phyloP scores from a whole-genome alignment of 2,888 invertebrate species.

The Hyposoter dolosus region DNA sequence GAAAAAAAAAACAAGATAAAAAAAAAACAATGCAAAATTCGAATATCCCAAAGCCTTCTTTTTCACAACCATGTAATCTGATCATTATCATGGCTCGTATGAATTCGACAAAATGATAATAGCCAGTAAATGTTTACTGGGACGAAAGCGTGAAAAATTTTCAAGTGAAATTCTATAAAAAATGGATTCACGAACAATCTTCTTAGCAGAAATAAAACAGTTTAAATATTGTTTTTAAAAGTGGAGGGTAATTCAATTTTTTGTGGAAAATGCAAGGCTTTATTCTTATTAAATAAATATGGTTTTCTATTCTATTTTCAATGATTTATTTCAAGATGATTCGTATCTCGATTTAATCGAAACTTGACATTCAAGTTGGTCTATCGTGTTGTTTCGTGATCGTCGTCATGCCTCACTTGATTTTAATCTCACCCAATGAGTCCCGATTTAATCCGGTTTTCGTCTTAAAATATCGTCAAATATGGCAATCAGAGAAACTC shows the following conservation, averaged over 20 bases:
- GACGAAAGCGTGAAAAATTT: neutral
- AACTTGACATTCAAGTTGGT: constrained; percentile 28
- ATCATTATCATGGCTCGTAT: constrained; percentile 10
- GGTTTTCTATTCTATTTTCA: neutral
- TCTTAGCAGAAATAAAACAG: neutral
- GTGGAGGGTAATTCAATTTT: neutral
- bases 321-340: constrained; percentile 2
- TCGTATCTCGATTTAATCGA: neutral
- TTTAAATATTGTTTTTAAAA: neutral
- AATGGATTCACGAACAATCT: neutral
- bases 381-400: constrained; percentile 41
- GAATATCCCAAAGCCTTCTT: constrained; percentile 25
- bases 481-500: constrained; percentile 64
- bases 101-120: neutral
- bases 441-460: constrained; percentile 64
- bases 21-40: neutral
- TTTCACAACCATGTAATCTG: constrained; percentile 36
- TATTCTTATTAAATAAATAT: neutral
- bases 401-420: constrained; percentile 58
- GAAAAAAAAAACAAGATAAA: constrained; percentile 8
- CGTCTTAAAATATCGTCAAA: constrained; percentile 61
- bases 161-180: neutral
- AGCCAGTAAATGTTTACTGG: neutral
- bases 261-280: neutral
- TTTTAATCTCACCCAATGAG: constrained; percentile 56